Percentiles rank a stretch among this genome's conserved stretches.
phyloP scores from a whole-genome alignment of 1,140 invertebrate species.

The Drosophila subobscura region DNA sequence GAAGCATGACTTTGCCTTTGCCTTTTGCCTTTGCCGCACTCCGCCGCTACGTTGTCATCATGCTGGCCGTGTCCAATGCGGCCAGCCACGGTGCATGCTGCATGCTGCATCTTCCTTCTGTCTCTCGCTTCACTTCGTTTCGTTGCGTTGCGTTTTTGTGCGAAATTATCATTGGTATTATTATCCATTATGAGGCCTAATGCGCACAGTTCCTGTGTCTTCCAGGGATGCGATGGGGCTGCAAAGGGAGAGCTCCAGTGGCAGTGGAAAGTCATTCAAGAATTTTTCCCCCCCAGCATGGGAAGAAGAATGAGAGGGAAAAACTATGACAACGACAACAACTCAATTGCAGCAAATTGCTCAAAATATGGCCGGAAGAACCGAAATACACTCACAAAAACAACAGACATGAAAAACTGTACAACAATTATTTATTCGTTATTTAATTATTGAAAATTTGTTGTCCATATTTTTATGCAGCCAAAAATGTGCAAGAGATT shows the following conservation, averaged over 20 bases:
- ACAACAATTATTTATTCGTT: background rate
- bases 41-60: background rate
- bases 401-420: background rate
- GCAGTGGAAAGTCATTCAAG: constrained; percentile 37
- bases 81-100: background rate
- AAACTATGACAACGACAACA: constrained; percentile 51
- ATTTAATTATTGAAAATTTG: no score
- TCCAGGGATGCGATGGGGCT: constrained; percentile 30
- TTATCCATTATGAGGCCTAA: constrained; percentile 76
- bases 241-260: constrained; percentile 2
- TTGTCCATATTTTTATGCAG: no score
- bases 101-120: constrained; percentile 12
- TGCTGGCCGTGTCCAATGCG: constrained; percentile 52
- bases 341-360: constrained; percentile 58
- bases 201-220: constrained; percentile 71
- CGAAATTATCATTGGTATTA: constrained; percentile 74
- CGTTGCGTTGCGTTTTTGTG: constrained; percentile 45
- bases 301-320: constrained; percentile 5
- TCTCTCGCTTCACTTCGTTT: background rate
- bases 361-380: constrained; percentile 10
- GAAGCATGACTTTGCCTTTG: constrained; percentile 16
- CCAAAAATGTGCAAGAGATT: no score
- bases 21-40: constrained; percentile 1
- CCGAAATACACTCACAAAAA: constrained; percentile 13
- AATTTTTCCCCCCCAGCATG: constrained; percentile 12